Evolutionary conservation across 2,888 invertebrate genomes (phyloP).

Genomic region (Drosophila acutilabella): DNA sequence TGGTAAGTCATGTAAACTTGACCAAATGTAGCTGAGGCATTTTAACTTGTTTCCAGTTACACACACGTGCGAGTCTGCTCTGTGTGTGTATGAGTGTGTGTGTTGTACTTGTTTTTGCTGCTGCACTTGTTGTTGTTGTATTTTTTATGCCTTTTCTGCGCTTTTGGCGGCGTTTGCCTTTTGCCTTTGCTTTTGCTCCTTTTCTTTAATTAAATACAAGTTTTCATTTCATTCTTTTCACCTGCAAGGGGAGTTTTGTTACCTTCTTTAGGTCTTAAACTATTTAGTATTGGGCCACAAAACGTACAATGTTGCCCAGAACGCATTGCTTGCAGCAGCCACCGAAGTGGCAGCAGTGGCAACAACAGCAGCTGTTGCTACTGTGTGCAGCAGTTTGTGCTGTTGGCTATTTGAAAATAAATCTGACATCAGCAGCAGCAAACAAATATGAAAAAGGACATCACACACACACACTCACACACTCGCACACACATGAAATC

Average conservation of each 20-base stretch:
- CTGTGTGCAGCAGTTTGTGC: constrained; percentile 29
- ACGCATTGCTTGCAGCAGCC: constrained; percentile 33
- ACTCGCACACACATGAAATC: constrained; percentile 18
- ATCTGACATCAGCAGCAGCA: constrained; percentile 42
- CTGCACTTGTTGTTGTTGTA: constrained; percentile 36
- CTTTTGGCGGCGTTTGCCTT: constrained; percentile 32
- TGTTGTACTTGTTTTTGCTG: constrained; percentile 64
- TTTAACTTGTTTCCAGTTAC: constrained; percentile 77
- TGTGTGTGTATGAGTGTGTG: constrained; percentile 1
- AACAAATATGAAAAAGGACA: constrained; percentile 46
- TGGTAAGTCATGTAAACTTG: constrained; percentile 69
- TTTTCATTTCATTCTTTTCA: constrained; percentile 74
- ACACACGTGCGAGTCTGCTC: constrained; percentile 21
- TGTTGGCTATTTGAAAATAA: constrained; percentile 35
- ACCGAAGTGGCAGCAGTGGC: constrained; percentile 7
- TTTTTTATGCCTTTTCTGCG: constrained; percentile 40
- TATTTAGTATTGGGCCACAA: constrained; percentile 55
- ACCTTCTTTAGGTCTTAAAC: constrained; percentile 39
- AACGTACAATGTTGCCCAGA: constrained; percentile 54
- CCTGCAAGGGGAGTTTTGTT: constrained; percentile 36
- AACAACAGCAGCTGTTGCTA: constrained; percentile 16
- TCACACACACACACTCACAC: constrained; percentile 18
- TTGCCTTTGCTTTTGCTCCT: constrained; percentile 46
- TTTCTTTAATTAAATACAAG: constrained; percentile 78
- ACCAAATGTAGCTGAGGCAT: constrained; percentile 77